These are phyloP conservation scores for Clarias gariepinus DNA, from an alignment of 2,113 vertebrate species.

Conservation along the genomic window DNA sequence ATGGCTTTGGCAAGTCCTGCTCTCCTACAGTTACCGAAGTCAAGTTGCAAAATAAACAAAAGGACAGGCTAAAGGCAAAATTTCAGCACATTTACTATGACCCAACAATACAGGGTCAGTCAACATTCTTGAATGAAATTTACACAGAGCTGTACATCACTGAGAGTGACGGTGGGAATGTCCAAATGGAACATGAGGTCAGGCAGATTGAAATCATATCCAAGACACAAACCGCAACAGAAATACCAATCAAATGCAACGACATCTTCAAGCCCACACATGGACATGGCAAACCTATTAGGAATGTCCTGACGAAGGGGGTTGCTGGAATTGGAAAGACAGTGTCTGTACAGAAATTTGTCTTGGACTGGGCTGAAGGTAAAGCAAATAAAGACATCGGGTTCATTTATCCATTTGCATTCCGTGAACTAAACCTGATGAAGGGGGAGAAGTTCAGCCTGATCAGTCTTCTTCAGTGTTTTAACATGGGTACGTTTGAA, in stretches of 20 bases:
- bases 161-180: slow-evolving; percentile 38
- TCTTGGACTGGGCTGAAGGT: slow-evolving; percentile 44
- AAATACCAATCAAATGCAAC: slow-evolving; percentile 44
- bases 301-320: slow-evolving; percentile 41
- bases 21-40: background rate
- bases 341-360: slow-evolving; percentile 45
- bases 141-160: slow-evolving; percentile 53
- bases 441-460: slow-evolving; percentile 24
- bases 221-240: slow-evolving; percentile 29
- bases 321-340: slow-evolving; percentile 9
- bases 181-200: slow-evolving; percentile 44
- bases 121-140: slow-evolving; percentile 36
- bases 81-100: slow-evolving; percentile 32
- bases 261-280: slow-evolving; percentile 38
- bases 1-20: background rate
- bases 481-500: slow-evolving; percentile 22
- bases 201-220: slow-evolving; percentile 44
- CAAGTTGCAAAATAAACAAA: slow-evolving; percentile 6
- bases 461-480: slow-evolving; percentile 33
- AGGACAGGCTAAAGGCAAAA: slow-evolving; percentile 36
- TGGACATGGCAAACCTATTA: slow-evolving; percentile 13
- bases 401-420: slow-evolving; percentile 43
- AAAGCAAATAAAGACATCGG: slow-evolving; percentile 38
- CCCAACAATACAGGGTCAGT: background rate
- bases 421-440: slow-evolving; percentile 46